These are phyloP conservation scores for Illadopsis cleaveri DNA, from an alignment of 2,113 vertebrate species.

Conservation along the genomic window DNA sequence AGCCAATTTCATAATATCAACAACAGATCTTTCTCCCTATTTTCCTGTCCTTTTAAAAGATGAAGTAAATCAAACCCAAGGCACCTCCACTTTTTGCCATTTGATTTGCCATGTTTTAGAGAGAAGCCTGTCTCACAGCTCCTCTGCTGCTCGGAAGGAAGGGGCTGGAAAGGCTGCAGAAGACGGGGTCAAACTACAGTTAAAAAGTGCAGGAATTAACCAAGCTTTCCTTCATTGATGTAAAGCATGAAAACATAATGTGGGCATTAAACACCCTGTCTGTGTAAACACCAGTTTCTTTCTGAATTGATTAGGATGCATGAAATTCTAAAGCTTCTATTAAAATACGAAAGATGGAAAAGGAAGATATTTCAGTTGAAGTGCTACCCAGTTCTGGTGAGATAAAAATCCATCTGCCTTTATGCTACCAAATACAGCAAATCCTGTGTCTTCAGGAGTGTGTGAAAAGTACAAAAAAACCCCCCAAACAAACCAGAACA, in stretches of 20 bases:
- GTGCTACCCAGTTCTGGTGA: neutral
- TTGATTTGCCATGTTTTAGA: neutral
- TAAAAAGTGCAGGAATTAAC: neutral
- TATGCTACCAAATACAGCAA: neutral
- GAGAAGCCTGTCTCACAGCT: neutral
- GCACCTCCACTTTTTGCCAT: neutral
- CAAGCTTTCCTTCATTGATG: neutral
- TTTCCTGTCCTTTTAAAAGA: neutral
- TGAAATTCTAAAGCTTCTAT: neutral
- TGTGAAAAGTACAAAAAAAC: neutral
- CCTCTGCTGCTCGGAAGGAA: neutral
- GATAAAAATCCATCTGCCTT: neutral
- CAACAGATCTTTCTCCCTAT: neutral
- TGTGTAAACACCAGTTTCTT: neutral
- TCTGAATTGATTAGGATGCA: neutral
- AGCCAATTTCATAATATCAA: conserved; percentile 1
- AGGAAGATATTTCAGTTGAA: neutral
- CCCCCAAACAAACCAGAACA: neutral
- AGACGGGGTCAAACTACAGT: neutral
- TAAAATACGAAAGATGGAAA: neutral
- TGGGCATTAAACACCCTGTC: neutral
- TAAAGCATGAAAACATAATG: neutral
- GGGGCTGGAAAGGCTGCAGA: neutral
- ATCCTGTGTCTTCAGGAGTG: neutral
- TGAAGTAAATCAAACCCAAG: neutral